phyloP scores from a whole-genome alignment of 2,888 invertebrate genomes.

The Celastrina argiolus region DNA sequence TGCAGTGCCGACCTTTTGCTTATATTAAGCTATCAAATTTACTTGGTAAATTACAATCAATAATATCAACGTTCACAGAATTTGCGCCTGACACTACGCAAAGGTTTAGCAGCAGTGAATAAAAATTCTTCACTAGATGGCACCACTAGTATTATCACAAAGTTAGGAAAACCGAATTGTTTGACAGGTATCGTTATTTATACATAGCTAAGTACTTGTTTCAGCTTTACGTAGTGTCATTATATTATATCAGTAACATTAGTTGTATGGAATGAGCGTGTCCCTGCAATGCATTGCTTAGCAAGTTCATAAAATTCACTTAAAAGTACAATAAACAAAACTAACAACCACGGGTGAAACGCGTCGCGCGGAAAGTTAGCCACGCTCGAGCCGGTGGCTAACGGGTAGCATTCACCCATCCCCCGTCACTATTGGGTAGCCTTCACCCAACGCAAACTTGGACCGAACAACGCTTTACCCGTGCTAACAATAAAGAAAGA shows the following conservation, averaged over 20 bases:
- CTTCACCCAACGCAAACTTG: neutral
- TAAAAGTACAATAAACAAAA: conserved; percentile 65
- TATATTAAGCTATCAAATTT: too few species aligned
- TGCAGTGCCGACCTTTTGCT: neutral
- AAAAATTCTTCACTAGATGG: neutral
- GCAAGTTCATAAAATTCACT: conserved; percentile 36
- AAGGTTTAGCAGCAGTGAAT: neutral
- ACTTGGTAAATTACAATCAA: neutral
- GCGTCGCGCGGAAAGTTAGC: neutral
- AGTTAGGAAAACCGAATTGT: neutral
- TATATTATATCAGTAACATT: neutral
- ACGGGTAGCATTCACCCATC: neutral
- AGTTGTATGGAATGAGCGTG: conserved; percentile 42
- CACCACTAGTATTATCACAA: neutral
- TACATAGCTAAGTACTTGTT: neutral
- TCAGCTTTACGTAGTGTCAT: neutral
- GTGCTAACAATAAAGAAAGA: conserved; percentile 63
- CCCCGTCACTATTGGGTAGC: too few species aligned
- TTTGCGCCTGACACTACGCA: neutral
- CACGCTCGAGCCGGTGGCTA: neutral
- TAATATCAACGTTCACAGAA: neutral
- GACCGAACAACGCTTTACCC: neutral
- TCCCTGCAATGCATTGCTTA: conserved; percentile 37
- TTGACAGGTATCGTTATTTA: neutral
- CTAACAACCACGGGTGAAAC: conserved; percentile 39